Conservation (phyloP, 2,113 vertebrate species). For the Corythoichthys haematopterus region DNA sequence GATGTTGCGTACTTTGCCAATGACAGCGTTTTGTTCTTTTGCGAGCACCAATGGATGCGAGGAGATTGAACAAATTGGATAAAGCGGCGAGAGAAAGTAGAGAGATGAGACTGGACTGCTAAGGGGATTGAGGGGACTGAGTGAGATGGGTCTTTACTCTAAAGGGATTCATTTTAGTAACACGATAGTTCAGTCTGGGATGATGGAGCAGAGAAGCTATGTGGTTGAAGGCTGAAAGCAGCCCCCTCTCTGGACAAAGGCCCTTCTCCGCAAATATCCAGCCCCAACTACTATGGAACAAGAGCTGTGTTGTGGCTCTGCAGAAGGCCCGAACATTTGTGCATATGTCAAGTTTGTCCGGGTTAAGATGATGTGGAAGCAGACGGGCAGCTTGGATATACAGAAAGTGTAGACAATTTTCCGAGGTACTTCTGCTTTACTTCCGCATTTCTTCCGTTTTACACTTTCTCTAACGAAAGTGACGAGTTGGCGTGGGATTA, state of each 20-base stretch:
- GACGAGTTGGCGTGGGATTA: too few species aligned
- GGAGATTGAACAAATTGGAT: slow-evolving; percentile 11
- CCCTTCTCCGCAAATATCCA: slow-evolving; percentile 38
- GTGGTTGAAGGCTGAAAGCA: slow-evolving; percentile 27
- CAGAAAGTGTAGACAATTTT: too few species aligned
- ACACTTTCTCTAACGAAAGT: too few species aligned
- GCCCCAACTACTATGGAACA: slow-evolving; percentile 34
- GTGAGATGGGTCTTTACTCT: slow-evolving; percentile 43
- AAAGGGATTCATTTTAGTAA: slow-evolving; percentile 60
- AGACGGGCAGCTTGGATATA: background rate
- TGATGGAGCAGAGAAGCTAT: slow-evolving; percentile 25
- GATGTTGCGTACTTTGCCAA: slow-evolving; percentile 16
- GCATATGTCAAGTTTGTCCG: slow-evolving; percentile 21
- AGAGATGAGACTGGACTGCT: slow-evolving; percentile 19
- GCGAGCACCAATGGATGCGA: slow-evolving; percentile 5
- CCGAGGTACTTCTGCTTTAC: too few species aligned
- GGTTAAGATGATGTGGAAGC: slow-evolving; percentile 29
- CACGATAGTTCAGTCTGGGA: slow-evolving; percentile 57
- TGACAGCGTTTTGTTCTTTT: slow-evolving; percentile 24
- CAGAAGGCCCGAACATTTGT: slow-evolving; percentile 20
- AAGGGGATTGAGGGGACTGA: slow-evolving; percentile 14
- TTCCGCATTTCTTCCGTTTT: too few species aligned
- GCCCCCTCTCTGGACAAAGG: slow-evolving; percentile 54
- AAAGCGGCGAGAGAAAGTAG: slow-evolving; percentile 6
- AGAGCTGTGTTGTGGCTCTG: slow-evolving; percentile 40